Evolutionary conservation across 2,113 vertebrate species (phyloP).

Genomic region (Choloepus hoffmanni): DNA sequence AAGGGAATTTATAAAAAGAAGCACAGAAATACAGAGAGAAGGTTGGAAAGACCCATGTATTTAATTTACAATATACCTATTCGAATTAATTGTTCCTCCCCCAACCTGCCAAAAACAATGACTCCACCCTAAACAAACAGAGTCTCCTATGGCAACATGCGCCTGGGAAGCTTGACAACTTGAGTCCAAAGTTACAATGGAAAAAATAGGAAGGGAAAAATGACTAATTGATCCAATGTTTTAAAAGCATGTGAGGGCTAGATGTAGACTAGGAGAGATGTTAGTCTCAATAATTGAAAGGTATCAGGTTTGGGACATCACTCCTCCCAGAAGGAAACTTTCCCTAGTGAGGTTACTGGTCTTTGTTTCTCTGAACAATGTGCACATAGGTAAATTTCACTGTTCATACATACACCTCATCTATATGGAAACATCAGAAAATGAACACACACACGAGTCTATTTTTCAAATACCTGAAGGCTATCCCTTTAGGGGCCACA

Average conservation of each 20-base stretch:
- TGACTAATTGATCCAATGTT: constrained; percentile 79
- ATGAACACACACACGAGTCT: not conserved
- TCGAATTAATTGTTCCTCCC: constrained; percentile 83
- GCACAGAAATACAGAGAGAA: constrained; percentile 59
- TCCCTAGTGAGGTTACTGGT: not conserved
- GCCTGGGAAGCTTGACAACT: constrained; percentile 83
- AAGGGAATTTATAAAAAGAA: constrained; percentile 62
- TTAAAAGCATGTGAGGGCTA: constrained; percentile 66
- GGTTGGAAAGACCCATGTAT: constrained; percentile 50
- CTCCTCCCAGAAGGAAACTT: not conserved
- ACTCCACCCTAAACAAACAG: constrained; percentile 88
- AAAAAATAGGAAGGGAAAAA: constrained; percentile 82
- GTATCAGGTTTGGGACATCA: not conserved
- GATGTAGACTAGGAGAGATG: not conserved
- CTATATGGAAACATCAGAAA: not conserved
- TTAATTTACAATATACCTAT: constrained; percentile 82
- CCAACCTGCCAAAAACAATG: constrained; percentile 67
- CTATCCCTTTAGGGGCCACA: not conserved
- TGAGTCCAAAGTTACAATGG: constrained; percentile 81
- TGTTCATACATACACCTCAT: fast-evolving
- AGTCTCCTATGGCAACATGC: constrained; percentile 85
- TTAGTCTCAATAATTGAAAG: not conserved
- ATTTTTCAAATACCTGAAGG: constrained; percentile 13
- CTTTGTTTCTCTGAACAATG: not conserved
- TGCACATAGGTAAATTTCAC: not conserved